Evolutionary conservation across 2,797 vertebrate species (phyloP), one percentile per base, ranked within the genome.

Genomic region (Hydrocynus forskahlii): DNA sequence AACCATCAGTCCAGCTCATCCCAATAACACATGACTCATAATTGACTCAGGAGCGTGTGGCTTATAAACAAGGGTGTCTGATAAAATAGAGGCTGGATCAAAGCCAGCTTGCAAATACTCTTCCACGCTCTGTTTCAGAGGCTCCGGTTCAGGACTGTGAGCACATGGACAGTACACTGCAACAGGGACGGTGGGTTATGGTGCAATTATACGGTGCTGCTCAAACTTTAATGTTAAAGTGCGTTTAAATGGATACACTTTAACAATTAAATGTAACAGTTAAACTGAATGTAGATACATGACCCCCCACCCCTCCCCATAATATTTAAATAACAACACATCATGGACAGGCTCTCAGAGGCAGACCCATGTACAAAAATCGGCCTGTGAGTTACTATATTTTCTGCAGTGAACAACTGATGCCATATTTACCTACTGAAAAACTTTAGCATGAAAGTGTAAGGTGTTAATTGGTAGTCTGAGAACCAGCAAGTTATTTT

Each of bases 11-110:
- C 82, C 77, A 67, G 69, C 52, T 80, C 40, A 63, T 52, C 64
- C 57, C 38, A 69, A 67, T 77, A 74, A 76, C 75, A 66, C 38
- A 50, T 55, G 80, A 71, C 81, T 72, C 73, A 73, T 67, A 75
- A 78, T 50, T 84, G 75, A 84, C 66, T 76, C 45, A 25, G 25
- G 59, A 43, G 55, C 50, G 73, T 52, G 75, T 62, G 76, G 72
- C 80, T 79, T 76, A 78, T 75, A 79, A 81, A 79, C 75, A 66
- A 75, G 77, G 48, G 83, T 55, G 50, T 84, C 75, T 80, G 55
- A 75, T 84, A 38, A 57, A 81, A 70, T 78, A 72, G 59, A 84
- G 55, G 40, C 74, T 80, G 80, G 77, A 80, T n/a, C 21, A 60
- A 75, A 70, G 64, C 78, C 85, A 86, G 54, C 16, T 5, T 75